phyloP scores from a whole-genome alignment of 2,113 vertebrate genomes.

The Thalassoma bifasciatum region DNA sequence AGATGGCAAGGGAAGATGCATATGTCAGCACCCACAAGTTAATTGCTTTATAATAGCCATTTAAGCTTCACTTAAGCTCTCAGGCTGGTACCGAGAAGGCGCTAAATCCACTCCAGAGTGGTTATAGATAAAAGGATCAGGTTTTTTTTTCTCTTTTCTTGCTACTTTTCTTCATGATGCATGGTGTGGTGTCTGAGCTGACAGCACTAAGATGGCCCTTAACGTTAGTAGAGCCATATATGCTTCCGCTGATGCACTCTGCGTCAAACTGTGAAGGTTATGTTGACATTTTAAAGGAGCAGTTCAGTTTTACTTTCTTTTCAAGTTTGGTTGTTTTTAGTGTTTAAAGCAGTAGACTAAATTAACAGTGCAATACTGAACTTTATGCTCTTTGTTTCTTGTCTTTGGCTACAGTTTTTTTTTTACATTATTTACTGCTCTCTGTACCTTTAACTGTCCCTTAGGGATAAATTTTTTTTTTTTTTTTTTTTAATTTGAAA shows the following conservation, averaged over 20 bases:
- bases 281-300: not conserved
- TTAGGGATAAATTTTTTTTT: no score
- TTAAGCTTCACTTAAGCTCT: conserved; percentile 79
- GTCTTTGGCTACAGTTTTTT: no score
- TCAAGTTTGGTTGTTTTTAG: not conserved
- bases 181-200: conserved; percentile 49
- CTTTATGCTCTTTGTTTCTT: no score
- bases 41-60: conserved; percentile 83
- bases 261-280: not conserved
- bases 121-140: conserved; percentile 75
- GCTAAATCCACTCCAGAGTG: conserved; percentile 71
- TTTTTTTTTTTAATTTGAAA: no score
- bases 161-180: conserved; percentile 70
- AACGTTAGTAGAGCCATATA: conserved; percentile 3
- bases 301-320: not conserved
- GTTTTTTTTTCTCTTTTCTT: conserved; percentile 41
- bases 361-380: no score
- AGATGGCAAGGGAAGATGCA: conserved; percentile 80
- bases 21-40: conserved; percentile 81
- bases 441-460: no score
- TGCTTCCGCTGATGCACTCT: not conserved
- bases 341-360: no score
- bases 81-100: conserved; percentile 68
- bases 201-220: conserved; percentile 40
- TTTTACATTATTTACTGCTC: no score